Conservation (phyloP, 35 echinoderm and acorn worm species). For the Apostichopus japonicus region DNA sequence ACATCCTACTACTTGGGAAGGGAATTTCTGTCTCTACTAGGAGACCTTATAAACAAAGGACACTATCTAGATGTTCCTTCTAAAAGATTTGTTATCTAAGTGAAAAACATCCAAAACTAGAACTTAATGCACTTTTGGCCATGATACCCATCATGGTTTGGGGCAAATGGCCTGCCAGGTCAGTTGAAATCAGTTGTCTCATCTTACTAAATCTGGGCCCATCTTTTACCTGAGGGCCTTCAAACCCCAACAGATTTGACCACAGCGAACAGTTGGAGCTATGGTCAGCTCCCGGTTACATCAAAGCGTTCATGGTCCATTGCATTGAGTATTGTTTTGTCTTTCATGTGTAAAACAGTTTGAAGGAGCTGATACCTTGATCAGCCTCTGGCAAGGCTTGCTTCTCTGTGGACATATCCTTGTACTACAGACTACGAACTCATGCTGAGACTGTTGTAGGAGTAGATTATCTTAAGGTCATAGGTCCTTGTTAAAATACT, state of each 20-base stretch:
- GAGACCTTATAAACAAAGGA: no score
- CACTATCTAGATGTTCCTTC: background rate
- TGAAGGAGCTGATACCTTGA: background rate
- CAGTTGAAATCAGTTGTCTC: no score
- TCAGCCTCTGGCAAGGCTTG: conserved; percentile 3
- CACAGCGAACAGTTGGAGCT: background rate
- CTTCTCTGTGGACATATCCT: background rate
- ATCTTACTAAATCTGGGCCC: background rate
- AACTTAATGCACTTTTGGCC: background rate
- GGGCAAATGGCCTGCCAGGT: background rate
- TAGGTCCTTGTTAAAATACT: conserved; percentile 52
- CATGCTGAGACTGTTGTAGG: conserved; percentile 32
- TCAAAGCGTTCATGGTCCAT: conserved; percentile 41
- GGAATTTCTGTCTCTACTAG: no score
- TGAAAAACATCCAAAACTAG: background rate
- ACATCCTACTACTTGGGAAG: no score
- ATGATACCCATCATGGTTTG: conserved; percentile 10
- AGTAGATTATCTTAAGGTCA: conserved; percentile 21
- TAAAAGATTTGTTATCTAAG: background rate
- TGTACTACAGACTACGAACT: background rate
- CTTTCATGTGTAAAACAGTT: background rate
- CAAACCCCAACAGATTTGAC: background rate
- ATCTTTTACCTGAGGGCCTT: background rate
- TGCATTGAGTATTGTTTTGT: background rate
- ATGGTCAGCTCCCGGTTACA: conserved; percentile 34